Evolutionary conservation across 2,888 invertebrate genomes (phyloP), one percentile per base, ranked within the genome.

Genomic region (Conops quadrifasciatus): DNA sequence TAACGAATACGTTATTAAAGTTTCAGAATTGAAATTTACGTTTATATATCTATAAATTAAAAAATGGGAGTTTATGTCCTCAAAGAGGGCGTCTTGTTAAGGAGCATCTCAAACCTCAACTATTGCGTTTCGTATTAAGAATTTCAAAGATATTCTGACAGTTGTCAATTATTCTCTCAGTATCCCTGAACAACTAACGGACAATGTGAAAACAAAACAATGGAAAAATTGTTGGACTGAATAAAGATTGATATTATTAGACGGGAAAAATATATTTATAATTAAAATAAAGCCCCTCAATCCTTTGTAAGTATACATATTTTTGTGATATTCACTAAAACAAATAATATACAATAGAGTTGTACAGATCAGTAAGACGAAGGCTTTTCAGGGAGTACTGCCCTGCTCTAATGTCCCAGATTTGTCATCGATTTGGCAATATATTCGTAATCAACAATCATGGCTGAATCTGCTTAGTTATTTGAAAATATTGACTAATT

Each of bases 391-490:
- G 28, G 28, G 2, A 24, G 26, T 51, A 19, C 11, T 51, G 24
- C 53, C n/a, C 47, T 65, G 49, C 26, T 16, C 51, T 19, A 19
- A 43, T 70, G 70, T 58, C 75, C 75, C 77, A 78, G 77, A 81
- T 82, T 82, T 81, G 82, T 82, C 83, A 82, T 82, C 83, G 82
- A 82, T 82, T 82, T 77, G 77, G 72, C 73, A 77, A 78, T 79
- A 51, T 45, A 74, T 75, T 43, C n/a, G n/a, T 16, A 62, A 62
- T 26, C 19, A 62, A 19, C 16, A 21, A 36, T 36, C 47, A 26
- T 24, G 19, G 63, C 43, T 63, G 3, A 47, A 24, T 3, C 24
- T 26, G 43, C 16, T 15, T 53, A 21, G 5, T 30, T 51, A 51
- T 3, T 9, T 56, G 30, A 28, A 19, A 30, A 36, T 2, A 30